A percentile compares a stretch with the other conserved stretches of the same genome.
These are phyloP conservation scores for Tinea pellionella DNA, from an alignment of 2,888 invertebrate genomes.

Conservation along the genomic window DNA sequence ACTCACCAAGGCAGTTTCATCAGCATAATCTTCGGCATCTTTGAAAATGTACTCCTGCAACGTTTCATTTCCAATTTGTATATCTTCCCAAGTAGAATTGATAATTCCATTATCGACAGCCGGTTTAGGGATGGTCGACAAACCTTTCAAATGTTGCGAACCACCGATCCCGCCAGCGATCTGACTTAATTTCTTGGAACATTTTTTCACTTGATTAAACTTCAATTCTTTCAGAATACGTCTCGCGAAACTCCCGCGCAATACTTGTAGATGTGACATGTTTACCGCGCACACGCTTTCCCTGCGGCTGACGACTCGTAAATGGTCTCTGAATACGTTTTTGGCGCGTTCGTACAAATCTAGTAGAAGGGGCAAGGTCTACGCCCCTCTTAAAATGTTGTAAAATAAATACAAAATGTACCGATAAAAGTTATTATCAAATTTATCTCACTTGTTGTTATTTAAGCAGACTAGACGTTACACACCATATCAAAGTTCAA, in stretches of 20 bases:
- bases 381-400: conserved; percentile 22
- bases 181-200: not conserved
- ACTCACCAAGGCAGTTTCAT: conserved; percentile 75
- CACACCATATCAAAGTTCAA: conserved; percentile 6
- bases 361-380: conserved; percentile 48
- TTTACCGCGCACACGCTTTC: too few species aligned
- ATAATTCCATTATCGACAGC: conserved; percentile 39
- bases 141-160: not conserved
- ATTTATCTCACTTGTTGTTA: not conserved
- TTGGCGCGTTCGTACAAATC: conserved; percentile 36
- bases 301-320: not conserved
- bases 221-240: conserved; percentile 32
- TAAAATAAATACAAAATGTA: not conserved
- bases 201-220: not conserved
- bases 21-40: conserved; percentile 65
- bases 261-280: conserved; percentile 58
- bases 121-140: conserved; percentile 37
- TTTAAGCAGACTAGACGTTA: conserved; percentile 4
- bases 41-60: conserved; percentile 72
- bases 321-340: conserved; percentile 21
- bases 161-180: not conserved
- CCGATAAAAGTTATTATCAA: not conserved
- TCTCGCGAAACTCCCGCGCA: conserved; percentile 55
- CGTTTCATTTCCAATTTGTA: conserved; percentile 65
- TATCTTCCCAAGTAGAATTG: conserved; percentile 59